A percentile compares a stretch with the other conserved stretches of the same genome.
These are phyloP conservation scores for Drosophila mimetica DNA, from an alignment of 2,888 invertebrate species.

Conservation along the genomic window DNA sequence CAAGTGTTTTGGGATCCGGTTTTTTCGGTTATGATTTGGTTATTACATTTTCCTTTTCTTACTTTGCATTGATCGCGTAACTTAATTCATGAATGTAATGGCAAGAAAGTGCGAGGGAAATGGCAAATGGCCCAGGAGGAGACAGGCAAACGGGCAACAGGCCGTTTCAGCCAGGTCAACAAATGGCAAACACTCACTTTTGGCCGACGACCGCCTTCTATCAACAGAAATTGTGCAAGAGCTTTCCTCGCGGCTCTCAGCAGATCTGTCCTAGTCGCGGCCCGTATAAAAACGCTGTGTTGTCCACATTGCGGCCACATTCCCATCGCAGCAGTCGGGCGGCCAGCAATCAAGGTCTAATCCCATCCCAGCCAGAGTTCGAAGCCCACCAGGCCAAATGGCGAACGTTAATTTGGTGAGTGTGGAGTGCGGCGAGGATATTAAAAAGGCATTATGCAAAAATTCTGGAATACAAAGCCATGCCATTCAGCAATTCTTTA, in stretches of 20 bases:
- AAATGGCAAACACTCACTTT: slow-evolving; percentile 57
- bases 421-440: slow-evolving; percentile 25
- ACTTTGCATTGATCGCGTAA: slow-evolving; percentile 74
- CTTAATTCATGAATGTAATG: slow-evolving; percentile 67
- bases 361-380: slow-evolving; percentile 29
- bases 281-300: slow-evolving; percentile 62
- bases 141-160: slow-evolving; percentile 21
- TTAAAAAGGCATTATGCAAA: slow-evolving; percentile 52
- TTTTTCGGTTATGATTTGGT: slow-evolving; percentile 43
- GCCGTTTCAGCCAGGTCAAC: slow-evolving; percentile 35
- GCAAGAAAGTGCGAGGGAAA: slow-evolving; percentile 50
- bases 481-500: slow-evolving; percentile 9
- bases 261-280: slow-evolving; percentile 52
- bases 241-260: slow-evolving; percentile 27
- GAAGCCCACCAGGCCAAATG: slow-evolving; percentile 53
- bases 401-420: slow-evolving; percentile 66
- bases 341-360: slow-evolving; percentile 48
- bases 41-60: slow-evolving; percentile 33
- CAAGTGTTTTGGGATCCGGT: slow-evolving; percentile 56
- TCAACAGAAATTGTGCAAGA: slow-evolving; percentile 69
- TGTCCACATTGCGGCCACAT: slow-evolving; percentile 56
- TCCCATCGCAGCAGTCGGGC: slow-evolving; percentile 57
- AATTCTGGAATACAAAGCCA: slow-evolving; percentile 10
- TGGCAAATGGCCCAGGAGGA: slow-evolving; percentile 25
- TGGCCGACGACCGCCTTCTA: slow-evolving; percentile 54